Base-by-base conservation (phyloP, 1,140 invertebrate species). In the Hermatobates lingyangjiaoensis region DNA sequence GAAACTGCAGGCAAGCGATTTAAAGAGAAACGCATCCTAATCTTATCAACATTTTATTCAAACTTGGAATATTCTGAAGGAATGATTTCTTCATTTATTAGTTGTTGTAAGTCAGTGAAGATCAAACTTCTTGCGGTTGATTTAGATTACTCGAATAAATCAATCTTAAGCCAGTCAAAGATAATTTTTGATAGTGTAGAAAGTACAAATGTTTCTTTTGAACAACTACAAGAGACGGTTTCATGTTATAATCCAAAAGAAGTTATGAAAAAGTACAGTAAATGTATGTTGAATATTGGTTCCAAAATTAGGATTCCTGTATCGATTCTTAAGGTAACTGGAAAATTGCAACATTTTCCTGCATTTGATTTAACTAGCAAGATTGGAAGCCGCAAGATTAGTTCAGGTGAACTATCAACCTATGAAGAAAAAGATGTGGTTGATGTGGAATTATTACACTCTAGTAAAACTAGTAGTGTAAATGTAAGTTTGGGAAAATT, bases 181-280 rank as follows among this genome's bases (percentile, higher is more conserved):
- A 10, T 7, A 18, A 21, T 28, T 10, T 23, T 54, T 12, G 26
- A 27, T 1, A 5, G 44, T 3, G 27, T 55, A 21, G 23, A 38
- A 15, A 44, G 38, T 15, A 24, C 52, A 5, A 40, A 55, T 12
- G 21, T 55, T 18, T 26, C 21, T 47, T 52, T 55, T 21, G 25
- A 40, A 10, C 50, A 55, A 26, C 39, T 45, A 14, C 50, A 51
- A 52, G 49, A 48, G 27, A 45, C 51, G 10, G 7, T 55, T 1
- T 49, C 48, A 49, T 52, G 30, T 40, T 55, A 45, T 47, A 39
- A 48, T 25, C 48, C 51, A 38, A 55, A 55, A 30, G n/a, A 38
- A 7, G 52, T 48, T 45, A 40, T 38, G n/a, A 38, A 27, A 18
- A 40, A 50, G 21, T n/a, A 48, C 10, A 27, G n/a, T 12, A 40